Evolutionary conservation across 2,797 vertebrate genomes (phyloP), one percentile per base, ranked within the genome.

Genomic region (Mus spretus): DNA sequence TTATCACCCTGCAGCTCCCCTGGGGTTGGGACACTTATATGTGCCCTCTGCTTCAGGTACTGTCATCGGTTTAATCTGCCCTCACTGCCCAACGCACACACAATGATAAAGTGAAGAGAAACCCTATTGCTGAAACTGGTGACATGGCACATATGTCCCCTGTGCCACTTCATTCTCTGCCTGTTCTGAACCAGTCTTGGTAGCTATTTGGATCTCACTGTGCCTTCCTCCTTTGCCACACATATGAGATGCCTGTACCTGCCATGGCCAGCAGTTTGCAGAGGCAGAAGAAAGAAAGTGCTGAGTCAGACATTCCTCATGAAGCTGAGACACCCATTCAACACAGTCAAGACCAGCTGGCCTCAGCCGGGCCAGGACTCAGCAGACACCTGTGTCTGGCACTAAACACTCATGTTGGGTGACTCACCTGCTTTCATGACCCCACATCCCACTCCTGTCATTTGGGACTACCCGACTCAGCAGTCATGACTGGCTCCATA

Each of bases 151-250:
- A 14, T 37, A 31, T 1, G 14, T n/a, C 3, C 3, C 2, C 28
- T 3, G 4, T 4, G 0, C 19, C 6, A 13, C 50, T 75, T 14
- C 0, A 4, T 3, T n/a, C 37, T 3, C 0, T 40, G 67, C n/a
- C 14, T 55, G 22, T 28, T 37, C 50, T 72, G 34, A 72, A 65
- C 34, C 22, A 40, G n/a, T 15, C 22, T 87, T 57, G 50, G 8
- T 67, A 13, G 8, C 34, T 37, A 28, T 55, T 57, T 87, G 26
- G 50, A 24, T 57, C 47, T 31, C 85, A 87, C 4, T 8, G 55
- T 40, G 67, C 34, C 40, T 87, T 28, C 20, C 37, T n/a, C 26
- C 24, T 20, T 72, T 72, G 34, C 13, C 13, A 87, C 50, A 72
- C 19, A 50, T 24, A 57, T 12, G 67, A 72, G 50, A 72, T 17